phyloP scores from a whole-genome alignment of 2,797 vertebrate genomes.

The Smutsia temminckii region DNA sequence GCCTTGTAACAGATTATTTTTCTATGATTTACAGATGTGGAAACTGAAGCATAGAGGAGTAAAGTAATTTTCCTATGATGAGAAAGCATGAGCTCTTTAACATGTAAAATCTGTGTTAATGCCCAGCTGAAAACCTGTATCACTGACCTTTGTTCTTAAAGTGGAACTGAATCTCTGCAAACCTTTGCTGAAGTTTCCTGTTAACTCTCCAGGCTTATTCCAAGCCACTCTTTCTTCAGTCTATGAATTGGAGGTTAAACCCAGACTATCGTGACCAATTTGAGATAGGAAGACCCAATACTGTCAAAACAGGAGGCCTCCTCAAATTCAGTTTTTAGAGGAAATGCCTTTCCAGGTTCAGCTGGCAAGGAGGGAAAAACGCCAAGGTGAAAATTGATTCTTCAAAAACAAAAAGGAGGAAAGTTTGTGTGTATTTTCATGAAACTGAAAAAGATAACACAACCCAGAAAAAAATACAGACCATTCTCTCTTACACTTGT shows the following conservation, averaged over 20 bases:
- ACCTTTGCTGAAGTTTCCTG: not conserved
- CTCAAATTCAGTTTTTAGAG: not conserved
- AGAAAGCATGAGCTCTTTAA: slow-evolving; percentile 19
- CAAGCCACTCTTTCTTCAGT: not conserved
- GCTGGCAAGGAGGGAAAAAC: not conserved
- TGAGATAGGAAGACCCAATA: not conserved
- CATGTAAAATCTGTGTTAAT: not conserved
- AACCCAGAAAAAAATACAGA: not conserved
- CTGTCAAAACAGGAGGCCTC: not conserved
- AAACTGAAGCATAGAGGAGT: not conserved
- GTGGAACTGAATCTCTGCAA: not conserved
- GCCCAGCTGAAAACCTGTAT: not conserved
- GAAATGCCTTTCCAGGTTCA: not conserved
- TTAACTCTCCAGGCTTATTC: not conserved
- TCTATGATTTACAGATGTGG: not conserved
- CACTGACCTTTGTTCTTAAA: not conserved
- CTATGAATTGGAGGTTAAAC: not conserved
- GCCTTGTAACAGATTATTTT: not conserved
- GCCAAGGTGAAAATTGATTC: not conserved
- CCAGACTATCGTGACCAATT: not conserved
- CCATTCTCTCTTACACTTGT: not conserved
- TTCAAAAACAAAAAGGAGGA: not conserved
- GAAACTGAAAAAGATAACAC: not conserved
- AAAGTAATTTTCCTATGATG: not conserved
- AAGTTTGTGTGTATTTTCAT: not conserved